A percentile compares a stretch with the other conserved stretches of the same genome.
Conservation (phyloP, 2,888 invertebrate genomes). For the Tetragonula carbonaria region DNA sequence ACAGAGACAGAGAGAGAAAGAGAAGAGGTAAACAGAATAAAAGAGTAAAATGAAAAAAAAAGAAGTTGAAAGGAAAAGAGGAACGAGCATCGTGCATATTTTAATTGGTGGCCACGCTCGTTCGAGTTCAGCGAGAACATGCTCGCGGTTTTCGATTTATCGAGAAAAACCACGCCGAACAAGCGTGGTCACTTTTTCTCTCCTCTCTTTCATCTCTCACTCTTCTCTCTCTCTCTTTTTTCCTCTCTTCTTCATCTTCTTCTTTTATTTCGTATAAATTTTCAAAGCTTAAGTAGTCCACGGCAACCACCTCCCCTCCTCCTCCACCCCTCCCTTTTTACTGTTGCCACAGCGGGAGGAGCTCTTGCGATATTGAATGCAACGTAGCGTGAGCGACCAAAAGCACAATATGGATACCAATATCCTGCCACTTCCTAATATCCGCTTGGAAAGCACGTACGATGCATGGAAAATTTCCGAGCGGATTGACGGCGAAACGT, state of each 20-base stretch:
- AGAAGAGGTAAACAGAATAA: not conserved
- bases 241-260: too few relatives aligned
- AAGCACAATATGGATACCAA: constrained; percentile 64
- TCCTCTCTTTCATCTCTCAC: too few relatives aligned
- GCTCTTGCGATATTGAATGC: constrained; percentile 58
- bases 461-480: constrained; percentile 61
- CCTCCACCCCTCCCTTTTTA: not conserved
- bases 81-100: constrained; percentile 43
- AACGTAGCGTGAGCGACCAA: constrained; percentile 45
- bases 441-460: constrained; percentile 52
- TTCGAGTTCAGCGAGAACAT: constrained; percentile 29
- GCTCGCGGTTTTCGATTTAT: constrained; percentile 4
- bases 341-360: constrained; percentile 19
- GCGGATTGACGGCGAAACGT: constrained; percentile 29
- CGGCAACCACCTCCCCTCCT: not conserved
- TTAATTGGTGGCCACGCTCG: constrained; percentile 46
- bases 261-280: constrained; percentile 35
- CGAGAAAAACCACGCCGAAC: not conserved
- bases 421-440: constrained; percentile 67
- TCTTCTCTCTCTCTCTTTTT: not conserved
- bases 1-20: not conserved
- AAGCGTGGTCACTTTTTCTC: too few relatives aligned
- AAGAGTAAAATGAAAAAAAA: not conserved
- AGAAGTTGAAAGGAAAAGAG: not conserved
- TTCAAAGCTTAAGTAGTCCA: constrained; percentile 31